Evolutionary conservation across 2,113 vertebrate species (phyloP).

Genomic region (Notothenia rossii): DNA sequence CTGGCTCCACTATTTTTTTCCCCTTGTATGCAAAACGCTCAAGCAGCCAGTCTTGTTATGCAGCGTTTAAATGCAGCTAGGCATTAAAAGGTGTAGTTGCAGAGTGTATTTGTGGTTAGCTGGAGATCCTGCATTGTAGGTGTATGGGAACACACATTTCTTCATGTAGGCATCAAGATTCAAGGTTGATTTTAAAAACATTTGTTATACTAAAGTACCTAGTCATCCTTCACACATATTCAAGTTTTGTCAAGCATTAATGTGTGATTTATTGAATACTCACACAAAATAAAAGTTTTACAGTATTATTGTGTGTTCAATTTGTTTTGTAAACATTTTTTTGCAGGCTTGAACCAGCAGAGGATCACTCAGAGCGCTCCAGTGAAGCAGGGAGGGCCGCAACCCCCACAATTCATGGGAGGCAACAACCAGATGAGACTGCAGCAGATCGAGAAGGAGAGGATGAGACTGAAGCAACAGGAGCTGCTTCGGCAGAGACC

Average conservation of each 20-base stretch:
- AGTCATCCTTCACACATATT: too few species aligned
- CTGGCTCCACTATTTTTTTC: constrained; percentile 60
- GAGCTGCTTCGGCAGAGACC: constrained; percentile 98
- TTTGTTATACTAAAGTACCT: too few species aligned
- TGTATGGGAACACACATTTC: too few species aligned
- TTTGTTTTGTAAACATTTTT: background rate
- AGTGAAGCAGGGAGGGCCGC: constrained; percentile 89
- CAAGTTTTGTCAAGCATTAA: too few species aligned
- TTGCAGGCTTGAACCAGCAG: constrained; percentile 90
- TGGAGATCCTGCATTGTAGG: background rate
- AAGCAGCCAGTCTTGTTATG: constrained; percentile 63
- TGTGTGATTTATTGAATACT: too few species aligned
- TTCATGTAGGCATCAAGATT: too few species aligned
- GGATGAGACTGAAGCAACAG: constrained; percentile 95
- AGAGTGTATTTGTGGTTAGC: background rate
- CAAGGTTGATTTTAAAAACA: too few species aligned
- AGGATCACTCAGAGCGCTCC: constrained; percentile 95
- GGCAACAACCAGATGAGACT: constrained; percentile 93
- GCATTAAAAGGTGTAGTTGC: background rate
- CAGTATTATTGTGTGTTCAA: too few species aligned
- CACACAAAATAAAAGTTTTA: too few species aligned
- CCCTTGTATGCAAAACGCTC: constrained; percentile 6
- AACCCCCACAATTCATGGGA: constrained; percentile 89
- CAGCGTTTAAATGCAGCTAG: constrained; percentile 6
- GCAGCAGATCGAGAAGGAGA: constrained; percentile 97